Percentiles rank a stretch among this genome's conserved stretches.
Conservation (phyloP, 2,888 invertebrate species). For the Omphaloscelis lunosa region DNA sequence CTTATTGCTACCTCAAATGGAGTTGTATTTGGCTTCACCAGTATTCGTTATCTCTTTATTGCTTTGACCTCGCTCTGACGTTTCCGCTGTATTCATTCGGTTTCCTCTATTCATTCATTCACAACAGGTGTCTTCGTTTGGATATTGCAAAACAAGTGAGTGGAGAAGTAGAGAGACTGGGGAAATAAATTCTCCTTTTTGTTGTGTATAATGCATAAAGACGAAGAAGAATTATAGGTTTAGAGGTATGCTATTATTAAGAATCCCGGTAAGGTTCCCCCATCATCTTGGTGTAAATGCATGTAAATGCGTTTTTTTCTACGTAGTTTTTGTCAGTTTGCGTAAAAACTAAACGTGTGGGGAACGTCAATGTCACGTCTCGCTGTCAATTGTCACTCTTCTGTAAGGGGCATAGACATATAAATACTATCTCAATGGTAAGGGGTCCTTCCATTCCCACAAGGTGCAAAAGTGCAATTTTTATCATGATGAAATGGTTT, state of each 20-base stretch:
- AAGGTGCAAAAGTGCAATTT: neutral
- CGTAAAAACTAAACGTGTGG: neutral
- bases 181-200: too few relatives aligned
- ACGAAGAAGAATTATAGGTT: too few relatives aligned
- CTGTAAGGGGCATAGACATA: too few relatives aligned
- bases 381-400: neutral
- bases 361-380: neutral
- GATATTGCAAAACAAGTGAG: neutral
- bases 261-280: neutral
- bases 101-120: neutral
- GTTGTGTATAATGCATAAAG: too few relatives aligned
- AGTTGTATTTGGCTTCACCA: conserved; percentile 8
- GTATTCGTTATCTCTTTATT: conserved; percentile 15
- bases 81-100: neutral
- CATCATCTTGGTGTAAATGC: neutral
- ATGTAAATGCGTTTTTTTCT: too few relatives aligned
- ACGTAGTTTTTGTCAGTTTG: neutral
- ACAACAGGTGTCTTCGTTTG: neutral
- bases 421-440: too few relatives aligned
- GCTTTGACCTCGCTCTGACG: conserved; percentile 40
- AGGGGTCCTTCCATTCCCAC: neutral
- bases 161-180: neutral
- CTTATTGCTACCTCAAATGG: fast-evolving
- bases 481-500: neutral
- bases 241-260: neutral